Percentiles rank a stretch among this genome's conserved stretches.
phyloP scores from a whole-genome alignment of 1,140 invertebrate genomes.

The Saccostrea echinata region DNA sequence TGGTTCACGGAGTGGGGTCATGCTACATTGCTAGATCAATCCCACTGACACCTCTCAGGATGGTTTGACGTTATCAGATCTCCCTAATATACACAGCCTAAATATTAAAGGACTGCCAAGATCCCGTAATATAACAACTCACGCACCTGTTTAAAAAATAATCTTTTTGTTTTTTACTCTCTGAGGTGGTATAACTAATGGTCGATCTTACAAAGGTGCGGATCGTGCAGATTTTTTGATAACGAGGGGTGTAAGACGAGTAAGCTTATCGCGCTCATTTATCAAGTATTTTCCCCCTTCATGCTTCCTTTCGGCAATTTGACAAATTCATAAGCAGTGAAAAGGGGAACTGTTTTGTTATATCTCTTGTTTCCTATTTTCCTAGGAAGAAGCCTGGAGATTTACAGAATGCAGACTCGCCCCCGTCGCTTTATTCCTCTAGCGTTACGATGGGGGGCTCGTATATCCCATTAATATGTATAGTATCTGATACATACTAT shows the following conservation, averaged over 20 bases:
- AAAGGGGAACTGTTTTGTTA: background rate
- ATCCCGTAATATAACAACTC: background rate
- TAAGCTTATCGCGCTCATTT: background rate
- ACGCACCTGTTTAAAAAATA: background rate
- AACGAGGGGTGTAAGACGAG: background rate
- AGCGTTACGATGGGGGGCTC: background rate
- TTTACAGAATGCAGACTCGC: background rate
- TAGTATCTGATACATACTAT: background rate
- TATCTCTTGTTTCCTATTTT: background rate
- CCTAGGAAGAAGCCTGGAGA: background rate
- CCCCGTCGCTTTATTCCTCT: background rate
- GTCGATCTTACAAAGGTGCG: background rate
- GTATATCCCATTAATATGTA: background rate
- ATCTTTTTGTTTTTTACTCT: background rate
- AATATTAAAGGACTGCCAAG: background rate
- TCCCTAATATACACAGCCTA: background rate
- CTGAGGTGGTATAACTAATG: background rate
- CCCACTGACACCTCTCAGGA: slow-evolving; percentile 1
- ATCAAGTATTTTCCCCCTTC: background rate
- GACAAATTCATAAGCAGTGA: background rate
- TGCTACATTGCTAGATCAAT: slow-evolving; percentile 1
- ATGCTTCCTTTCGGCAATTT: background rate
- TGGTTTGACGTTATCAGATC: background rate
- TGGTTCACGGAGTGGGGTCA: background rate
- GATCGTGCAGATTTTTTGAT: background rate